These are phyloP conservation scores for Pogonognathellus flavescens DNA, from an alignment of 1,140 invertebrate genomes.

Conservation along the genomic window DNA sequence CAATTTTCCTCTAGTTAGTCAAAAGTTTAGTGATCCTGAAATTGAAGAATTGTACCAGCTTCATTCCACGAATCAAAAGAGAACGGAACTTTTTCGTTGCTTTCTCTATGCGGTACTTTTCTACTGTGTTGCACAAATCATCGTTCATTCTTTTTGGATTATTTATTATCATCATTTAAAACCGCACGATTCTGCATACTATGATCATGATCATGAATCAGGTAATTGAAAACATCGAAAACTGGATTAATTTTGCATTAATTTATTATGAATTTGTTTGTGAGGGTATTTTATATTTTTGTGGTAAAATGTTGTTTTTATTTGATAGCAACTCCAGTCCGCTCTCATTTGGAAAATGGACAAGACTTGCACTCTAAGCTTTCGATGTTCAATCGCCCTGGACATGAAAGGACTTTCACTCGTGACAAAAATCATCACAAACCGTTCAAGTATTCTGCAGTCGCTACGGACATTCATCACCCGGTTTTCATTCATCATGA, in stretches of 20 bases:
- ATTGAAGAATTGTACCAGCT: conserved; percentile 66
- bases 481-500: conserved; percentile 30
- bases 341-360: not conserved
- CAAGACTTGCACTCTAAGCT: conserved; percentile 8
- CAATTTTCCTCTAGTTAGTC: conserved; percentile 55
- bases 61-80: conserved; percentile 63
- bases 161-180: conserved; percentile 6
- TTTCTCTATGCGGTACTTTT: conserved; percentile 66
- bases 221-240: too few relatives aligned
- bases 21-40: conserved; percentile 67
- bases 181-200: not conserved
- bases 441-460: conserved; percentile 13
- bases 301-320: not conserved
- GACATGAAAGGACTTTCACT: not conserved
- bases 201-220: not conserved
- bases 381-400: not conserved
- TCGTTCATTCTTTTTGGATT: conserved; percentile 63
- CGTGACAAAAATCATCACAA: conserved; percentile 14
- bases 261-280: too few relatives aligned
- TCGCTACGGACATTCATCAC: conserved; percentile 13
- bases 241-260: too few relatives aligned
- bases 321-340: conserved; percentile 23
- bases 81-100: conserved; percentile 64
- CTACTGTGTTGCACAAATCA: conserved; percentile 62
- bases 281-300: not conserved